Evolutionary conservation across 2,888 invertebrate species (phyloP), one percentile per base, ranked within the genome.

Genomic region (Drosophila quinaria): DNA sequence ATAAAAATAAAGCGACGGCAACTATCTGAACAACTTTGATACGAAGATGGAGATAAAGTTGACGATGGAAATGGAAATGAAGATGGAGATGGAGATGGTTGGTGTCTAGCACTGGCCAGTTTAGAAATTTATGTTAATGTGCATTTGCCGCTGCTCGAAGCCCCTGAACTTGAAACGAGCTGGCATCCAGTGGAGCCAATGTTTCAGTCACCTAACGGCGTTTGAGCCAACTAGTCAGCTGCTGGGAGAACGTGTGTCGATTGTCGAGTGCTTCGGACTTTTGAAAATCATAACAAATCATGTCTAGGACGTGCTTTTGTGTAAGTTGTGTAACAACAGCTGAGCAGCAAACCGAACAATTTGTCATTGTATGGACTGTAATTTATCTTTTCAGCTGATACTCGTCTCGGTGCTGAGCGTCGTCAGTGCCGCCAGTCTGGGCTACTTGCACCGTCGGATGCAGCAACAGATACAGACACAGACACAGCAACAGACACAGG

Each of bases 91-190:
- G 62, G 69, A 52, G 75, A 65, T 66, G 63, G 54, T 51, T 44
- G 22, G 56, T 50, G 51, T 52, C 55, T 52, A 60, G 66, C 68
- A 58, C 69, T 65, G 60, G 65, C 19, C 39, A 62, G 66, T 44
- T 63, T 80, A 86, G 89, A 84, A 87, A 84, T 78, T 86, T 89
- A 89, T 84, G 84, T 83, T 76, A 84, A 84, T 89, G 81, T 89
- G 81, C 89, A 81, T 63, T 66, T 65, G 67, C 35, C 46, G 37
- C 60, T 60, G 49, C 46, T 65, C 10, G 11, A 13, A 72, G 76
- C 74, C 82, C 82, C 83, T 84, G 84, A 84, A 87, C 84, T 84
- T 89, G 87, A 89, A 84, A 70, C 84, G 59, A 61, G 83, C 62
- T 67, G 64, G 51, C 66, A 47, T 15, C 42, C 39, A 25, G 3